phyloP scores from a whole-genome alignment of 2,888 invertebrate genomes.

The Macaria notata region DNA sequence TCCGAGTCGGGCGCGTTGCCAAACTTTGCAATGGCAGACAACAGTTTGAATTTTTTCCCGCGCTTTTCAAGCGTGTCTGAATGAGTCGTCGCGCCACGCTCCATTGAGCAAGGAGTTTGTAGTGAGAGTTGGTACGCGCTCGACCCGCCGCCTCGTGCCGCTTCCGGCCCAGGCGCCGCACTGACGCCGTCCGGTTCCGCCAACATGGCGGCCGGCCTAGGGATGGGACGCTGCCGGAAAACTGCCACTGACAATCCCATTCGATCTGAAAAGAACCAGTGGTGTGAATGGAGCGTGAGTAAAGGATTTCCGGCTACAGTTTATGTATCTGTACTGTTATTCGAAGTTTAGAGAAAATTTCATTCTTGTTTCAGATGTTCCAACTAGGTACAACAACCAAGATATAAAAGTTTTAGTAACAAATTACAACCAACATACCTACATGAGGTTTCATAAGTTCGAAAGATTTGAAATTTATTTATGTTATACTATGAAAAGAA shows the following conservation, averaged over 20 bases:
- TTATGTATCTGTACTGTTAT: background rate
- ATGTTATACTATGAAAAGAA: no score
- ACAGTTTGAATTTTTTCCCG: slow-evolving; percentile 31
- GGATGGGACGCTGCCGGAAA: slow-evolving; percentile 28
- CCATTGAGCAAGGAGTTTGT: slow-evolving; percentile 47
- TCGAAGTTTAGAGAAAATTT: background rate
- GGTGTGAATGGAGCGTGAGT: slow-evolving; percentile 14
- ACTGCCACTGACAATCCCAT: slow-evolving; percentile 24
- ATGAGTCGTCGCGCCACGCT: slow-evolving; percentile 53
- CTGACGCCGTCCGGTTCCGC: slow-evolving; percentile 68
- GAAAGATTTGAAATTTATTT: no score
- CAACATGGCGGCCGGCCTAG: slow-evolving; percentile 31
- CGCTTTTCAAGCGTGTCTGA: slow-evolving; percentile 46
- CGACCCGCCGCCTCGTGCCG: slow-evolving; percentile 60
- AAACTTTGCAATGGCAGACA: slow-evolving; percentile 23
- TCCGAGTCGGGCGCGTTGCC: slow-evolving; percentile 33
- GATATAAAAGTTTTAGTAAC: no score
- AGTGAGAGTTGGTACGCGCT: slow-evolving; percentile 63
- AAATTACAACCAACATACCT: no score
- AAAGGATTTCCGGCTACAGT: slow-evolving; percentile 3
- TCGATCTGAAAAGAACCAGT: slow-evolving; percentile 14
- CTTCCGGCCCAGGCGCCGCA: slow-evolving; percentile 66
- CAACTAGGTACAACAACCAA: no score
- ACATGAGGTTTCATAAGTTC: no score
- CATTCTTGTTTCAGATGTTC: no score